Evolutionary conservation across 2,888 invertebrate genomes (phyloP).

Genomic region (Troides aeacus): DNA sequence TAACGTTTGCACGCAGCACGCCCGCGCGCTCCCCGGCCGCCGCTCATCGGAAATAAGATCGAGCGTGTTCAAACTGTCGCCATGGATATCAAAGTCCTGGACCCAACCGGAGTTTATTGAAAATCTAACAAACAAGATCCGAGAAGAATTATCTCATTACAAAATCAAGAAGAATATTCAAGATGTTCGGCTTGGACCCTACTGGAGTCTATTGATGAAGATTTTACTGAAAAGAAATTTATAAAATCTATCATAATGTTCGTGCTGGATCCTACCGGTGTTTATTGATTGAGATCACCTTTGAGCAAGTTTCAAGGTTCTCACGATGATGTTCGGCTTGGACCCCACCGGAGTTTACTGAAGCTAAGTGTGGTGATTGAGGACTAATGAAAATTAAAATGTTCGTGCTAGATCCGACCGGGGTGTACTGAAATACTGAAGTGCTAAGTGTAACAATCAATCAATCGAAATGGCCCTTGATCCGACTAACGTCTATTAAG

Average conservation of each 20-base stretch:
- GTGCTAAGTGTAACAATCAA: conserved; percentile 37
- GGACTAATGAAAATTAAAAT: conserved; percentile 50
- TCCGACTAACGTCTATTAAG: conserved; percentile 48
- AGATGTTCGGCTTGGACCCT: conserved; percentile 66
- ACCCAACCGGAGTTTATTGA: conserved; percentile 75
- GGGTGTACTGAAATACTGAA: conserved; percentile 61
- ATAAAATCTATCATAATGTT: conserved; percentile 56
- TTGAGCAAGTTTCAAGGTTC: conserved; percentile 27
- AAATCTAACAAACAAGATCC: conserved; percentile 7
- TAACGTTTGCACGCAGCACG: conserved; percentile 52
- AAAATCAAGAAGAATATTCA: conserved; percentile 6
- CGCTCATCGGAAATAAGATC: conserved; percentile 75
- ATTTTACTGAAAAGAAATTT: conserved; percentile 29
- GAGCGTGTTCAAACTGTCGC: conserved; percentile 59
- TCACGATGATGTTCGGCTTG: conserved; percentile 59
- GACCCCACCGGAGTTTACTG: conserved; percentile 73
- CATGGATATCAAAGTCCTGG: conserved; percentile 74
- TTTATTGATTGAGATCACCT: conserved; percentile 45
- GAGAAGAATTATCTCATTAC: not conserved
- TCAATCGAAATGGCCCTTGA: conserved; percentile 44
- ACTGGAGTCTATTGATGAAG: conserved; percentile 64
- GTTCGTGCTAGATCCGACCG: conserved; percentile 71
- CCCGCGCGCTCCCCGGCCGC: conserved; percentile 36
- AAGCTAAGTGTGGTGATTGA: conserved; percentile 42
- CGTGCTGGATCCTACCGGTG: conserved; percentile 64